Base-by-base conservation (phyloP, 2,797 vertebrate genomes). In the Coilia nasus region DNA sequence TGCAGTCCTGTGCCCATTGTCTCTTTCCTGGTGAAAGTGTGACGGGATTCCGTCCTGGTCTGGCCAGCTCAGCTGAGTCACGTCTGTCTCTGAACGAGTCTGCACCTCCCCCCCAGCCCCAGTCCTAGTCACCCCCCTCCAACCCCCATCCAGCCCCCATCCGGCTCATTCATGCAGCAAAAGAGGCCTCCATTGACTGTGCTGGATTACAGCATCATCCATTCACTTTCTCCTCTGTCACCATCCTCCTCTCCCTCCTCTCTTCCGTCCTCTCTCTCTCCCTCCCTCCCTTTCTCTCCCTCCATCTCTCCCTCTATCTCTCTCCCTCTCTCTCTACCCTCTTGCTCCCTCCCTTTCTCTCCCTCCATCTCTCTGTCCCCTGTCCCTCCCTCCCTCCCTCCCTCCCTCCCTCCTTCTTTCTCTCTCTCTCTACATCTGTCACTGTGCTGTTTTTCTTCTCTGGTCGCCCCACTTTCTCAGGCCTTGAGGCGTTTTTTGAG, bases 401-500 rank as follows among this genome's bases (percentile, higher is more conserved):
- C 83, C 47, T 86, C 23, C 21, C 23, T 83, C 64, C 64, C 10
- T 50, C 86, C 67, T 19, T 83, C 67, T 75, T 14, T 75, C 67
- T 21, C 31, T 41, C 6, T 71, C 2, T 75, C 67, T 75, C 14
- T 75, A 10, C 25, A 31, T 35, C 19, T 44, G 14, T 67, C 57
- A 82, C 41, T 31, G 46, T 71, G 21, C 17, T 25, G 23, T 54
- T 41, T 80, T 62, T 50, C 17, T 35, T 19, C 2, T 1, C 17
- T 44, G 6, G 23, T 81, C 85, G 25, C 62, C 59, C 46, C 84
- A 17, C 78, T 12, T 59, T 57, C 71, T 89, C 85, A 84, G 44
- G 91, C 91, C 86, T 94, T 78, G 54, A 96, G 93, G 87, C 93
- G 94, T 93, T 96, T 98, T 93, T 99, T 98, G 78, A 99, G 96